Evolutionary conservation across 2,113 vertebrate genomes (phyloP), one percentile per base, ranked within the genome.

Genomic region (Triplophysa siluroides): DNA sequence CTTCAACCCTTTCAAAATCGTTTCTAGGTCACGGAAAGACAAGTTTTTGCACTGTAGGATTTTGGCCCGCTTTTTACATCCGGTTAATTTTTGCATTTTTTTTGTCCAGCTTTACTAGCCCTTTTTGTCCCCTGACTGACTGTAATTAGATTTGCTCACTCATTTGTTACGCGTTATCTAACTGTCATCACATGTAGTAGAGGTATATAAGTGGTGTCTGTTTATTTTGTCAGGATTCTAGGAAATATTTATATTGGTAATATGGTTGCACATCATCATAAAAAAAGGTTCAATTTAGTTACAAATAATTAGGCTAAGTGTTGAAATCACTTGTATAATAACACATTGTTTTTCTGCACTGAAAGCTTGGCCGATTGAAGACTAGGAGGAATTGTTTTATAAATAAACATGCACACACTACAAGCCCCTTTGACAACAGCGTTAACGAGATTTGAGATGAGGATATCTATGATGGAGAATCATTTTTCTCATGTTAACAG

Each of bases 211-310:
- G 65, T 11, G n/a, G 11, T 45, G 65, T 41, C 5, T 6, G n/a
- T 67, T 52, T 16, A 5, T 52, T 52, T 58, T 71, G 16, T 65
- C 66, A 29, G 61, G 50, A 50, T 38, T 68, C 8, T 29, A 72
- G 60, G 13, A 24, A n/a, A 60, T 78, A 45, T 65, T 80, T 73
- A 43, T 65, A n/a, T 21, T 60, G 70, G 52, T 78, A 70, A 70
- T 78, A 54, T 1, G 33, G 14, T 79, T 65, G 54, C 16, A 63
- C 45, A 74, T 52, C 38, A 52, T 68, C 45, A 73, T 78, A 41
- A 45, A 80, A 38, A 80, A 65, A 12, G 41, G 29, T 21, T 84
- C 29, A 78, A 68, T 61, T 50, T 60, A 70, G 29, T 63, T 52
- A 58, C 61, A 33, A 61, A 56, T 9, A 68, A 62, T 74, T 81